Base-by-base conservation (phyloP, 2,888 invertebrate genomes). In the Mermis nigrescens region DNA sequence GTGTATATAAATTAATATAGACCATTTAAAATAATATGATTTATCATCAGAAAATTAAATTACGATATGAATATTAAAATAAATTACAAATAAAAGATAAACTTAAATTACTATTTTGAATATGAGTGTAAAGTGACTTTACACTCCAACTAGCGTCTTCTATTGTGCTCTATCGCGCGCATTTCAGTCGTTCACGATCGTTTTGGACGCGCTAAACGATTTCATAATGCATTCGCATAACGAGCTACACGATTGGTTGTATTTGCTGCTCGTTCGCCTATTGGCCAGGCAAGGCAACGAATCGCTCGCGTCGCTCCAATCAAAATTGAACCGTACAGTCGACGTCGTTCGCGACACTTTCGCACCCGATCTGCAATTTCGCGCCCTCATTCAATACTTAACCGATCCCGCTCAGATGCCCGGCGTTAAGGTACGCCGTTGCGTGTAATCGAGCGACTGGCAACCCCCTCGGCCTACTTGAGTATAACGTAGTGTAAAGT, bases 161-260 rank as follows among this genome's bases (percentile, higher is more conserved):
- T n/a, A n/a, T n/a, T n/a, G n/a, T n/a, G n/a, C n/a, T n/a, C n/a
- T n/a, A 38, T 59, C 4, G 22, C 19, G n/a, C 27, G 55, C 46
- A 52, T 62, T 60, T 15, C 61, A 76, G 79, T 90, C 91, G 65
- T 86, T 94, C 76, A 85, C 86, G 55, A 77, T 92, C 62, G 89
- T 92, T 74, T 77, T 94, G 71, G 95, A 95, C 72, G 86, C 90
- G 0, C 81, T 95, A 46, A 85, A 86, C 68, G 91, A 91, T 72
- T 79, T 94, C 68, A 82, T 95, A 58, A 78, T 82, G 62, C 82
- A 84, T 46, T 89, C 95, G 75, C 83, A 84, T 70, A 81, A 81
- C 63, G 89, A 92, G 71, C 79, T 95, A 57, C 82, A 84, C 68
- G 89, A 88, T 72, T 94, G 94, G 90, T 79, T 95, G 1, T 90